These are phyloP conservation scores for Drosophila azteca DNA, from an alignment of 1,140 invertebrate species.

Conservation along the genomic window DNA sequence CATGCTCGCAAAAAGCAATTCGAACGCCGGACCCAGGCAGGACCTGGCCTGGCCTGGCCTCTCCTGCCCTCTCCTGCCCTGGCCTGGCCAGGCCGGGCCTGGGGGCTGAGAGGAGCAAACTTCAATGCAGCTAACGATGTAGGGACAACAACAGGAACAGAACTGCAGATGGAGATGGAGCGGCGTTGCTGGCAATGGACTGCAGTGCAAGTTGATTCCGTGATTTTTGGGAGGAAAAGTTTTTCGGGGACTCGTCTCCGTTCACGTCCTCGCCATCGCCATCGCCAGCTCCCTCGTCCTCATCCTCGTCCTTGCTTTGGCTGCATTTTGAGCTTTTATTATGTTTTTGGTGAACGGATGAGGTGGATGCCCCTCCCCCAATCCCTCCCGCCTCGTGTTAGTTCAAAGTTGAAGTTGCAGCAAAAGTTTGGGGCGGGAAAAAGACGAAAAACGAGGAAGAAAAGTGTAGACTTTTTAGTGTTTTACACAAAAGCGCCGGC, in stretches of 20 bases:
- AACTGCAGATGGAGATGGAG: slow-evolving; percentile 36
- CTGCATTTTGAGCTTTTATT: slow-evolving; percentile 79
- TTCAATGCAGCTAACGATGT: slow-evolving; percentile 81
- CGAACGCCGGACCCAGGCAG: slow-evolving; percentile 29
- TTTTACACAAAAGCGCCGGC: slow-evolving; percentile 78
- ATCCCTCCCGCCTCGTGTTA: slow-evolving; percentile 42
- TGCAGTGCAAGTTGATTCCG: slow-evolving; percentile 72
- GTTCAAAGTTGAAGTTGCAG: slow-evolving; percentile 73
- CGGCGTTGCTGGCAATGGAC: slow-evolving; percentile 64
- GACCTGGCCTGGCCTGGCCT: neutral
- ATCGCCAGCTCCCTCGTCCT: neutral
- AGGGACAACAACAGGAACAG: slow-evolving; percentile 63
- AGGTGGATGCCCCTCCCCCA: neutral
- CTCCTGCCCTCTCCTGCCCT: neutral
- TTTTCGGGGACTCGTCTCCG: slow-evolving; percentile 49
- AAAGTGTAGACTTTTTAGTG: slow-evolving; percentile 75
- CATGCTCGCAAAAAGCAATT: slow-evolving; percentile 79
- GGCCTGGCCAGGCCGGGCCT: neutral
- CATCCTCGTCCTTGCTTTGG: slow-evolving; percentile 17
- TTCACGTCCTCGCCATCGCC: slow-evolving; percentile 11
- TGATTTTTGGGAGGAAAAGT: slow-evolving; percentile 70
- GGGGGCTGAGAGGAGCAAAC: slow-evolving; percentile 39
- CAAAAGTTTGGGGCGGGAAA: slow-evolving; percentile 28
- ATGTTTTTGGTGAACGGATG: slow-evolving; percentile 48
- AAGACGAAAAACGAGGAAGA: slow-evolving; percentile 33